Evolutionary conservation across 2,113 vertebrate species (phyloP).

Genomic region (Bombycilla garrulus): DNA sequence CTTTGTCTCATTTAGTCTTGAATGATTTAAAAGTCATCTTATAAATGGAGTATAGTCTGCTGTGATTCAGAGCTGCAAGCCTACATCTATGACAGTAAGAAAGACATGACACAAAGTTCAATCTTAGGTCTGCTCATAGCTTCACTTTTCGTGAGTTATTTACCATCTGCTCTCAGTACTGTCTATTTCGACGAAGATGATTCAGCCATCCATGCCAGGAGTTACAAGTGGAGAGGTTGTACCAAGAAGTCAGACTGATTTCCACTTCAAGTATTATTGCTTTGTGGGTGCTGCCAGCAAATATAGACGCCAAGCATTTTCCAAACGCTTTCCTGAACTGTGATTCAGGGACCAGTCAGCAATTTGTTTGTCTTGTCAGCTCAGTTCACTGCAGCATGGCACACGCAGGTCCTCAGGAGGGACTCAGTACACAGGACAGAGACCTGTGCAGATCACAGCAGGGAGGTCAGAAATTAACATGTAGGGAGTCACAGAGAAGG

Average conservation of each 20-base stretch:
- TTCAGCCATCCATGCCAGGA: constrained; percentile 45
- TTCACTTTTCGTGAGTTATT: constrained; percentile 54
- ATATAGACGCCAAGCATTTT: not conserved
- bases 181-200: constrained; percentile 47
- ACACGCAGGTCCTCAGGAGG: not conserved
- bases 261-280: constrained; percentile 26
- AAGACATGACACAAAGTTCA: constrained; percentile 40
- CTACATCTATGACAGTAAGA: constrained; percentile 33
- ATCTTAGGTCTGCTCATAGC: constrained; percentile 32
- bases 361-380: constrained; percentile 16
- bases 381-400: not conserved
- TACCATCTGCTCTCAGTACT: constrained; percentile 62
- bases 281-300: constrained; percentile 34
- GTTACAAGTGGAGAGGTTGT: constrained; percentile 44
- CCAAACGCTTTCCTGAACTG: not conserved
- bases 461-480: not conserved
- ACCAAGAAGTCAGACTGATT: constrained; percentile 44
- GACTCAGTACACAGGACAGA: not conserved
- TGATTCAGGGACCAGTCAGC: not conserved
- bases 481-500: not conserved
- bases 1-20: constrained; percentile 61
- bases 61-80: constrained; percentile 39
- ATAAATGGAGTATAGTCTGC: constrained; percentile 14
- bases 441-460: not conserved
- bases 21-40: constrained; percentile 58